A percentile compares a stretch with the other conserved stretches of the same genome.
Conservation (phyloP, 2,888 invertebrate genomes). For the Eristalis arbustorum region DNA sequence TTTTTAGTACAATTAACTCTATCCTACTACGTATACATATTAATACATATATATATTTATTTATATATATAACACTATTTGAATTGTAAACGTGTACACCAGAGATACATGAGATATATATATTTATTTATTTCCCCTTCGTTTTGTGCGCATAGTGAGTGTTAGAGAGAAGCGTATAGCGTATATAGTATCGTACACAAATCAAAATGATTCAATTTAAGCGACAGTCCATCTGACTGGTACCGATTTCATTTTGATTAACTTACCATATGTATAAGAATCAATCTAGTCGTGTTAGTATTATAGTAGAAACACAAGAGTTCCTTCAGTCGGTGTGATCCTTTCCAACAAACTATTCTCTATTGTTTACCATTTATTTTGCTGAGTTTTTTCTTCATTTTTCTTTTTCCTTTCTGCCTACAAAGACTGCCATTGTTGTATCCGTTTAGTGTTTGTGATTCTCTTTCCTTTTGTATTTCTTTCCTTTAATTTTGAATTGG, state of each 20-base stretch:
- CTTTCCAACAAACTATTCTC: not conserved
- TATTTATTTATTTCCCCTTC: slow-evolving; percentile 48
- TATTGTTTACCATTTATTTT: not conserved
- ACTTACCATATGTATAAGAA: slow-evolving; percentile 14
- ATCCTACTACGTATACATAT: slow-evolving; percentile 35
- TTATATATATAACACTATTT: slow-evolving; percentile 23
- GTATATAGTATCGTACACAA: not conserved
- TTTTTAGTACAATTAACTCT: slow-evolving; percentile 74
- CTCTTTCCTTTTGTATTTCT: not conserved
- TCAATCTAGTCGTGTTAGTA: slow-evolving; percentile 52
- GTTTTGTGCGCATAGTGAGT: slow-evolving; percentile 53
- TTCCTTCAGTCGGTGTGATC: slow-evolving; percentile 54
- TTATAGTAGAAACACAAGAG: slow-evolving; percentile 29
- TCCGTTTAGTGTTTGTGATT: not conserved
- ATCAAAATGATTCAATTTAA: not conserved
- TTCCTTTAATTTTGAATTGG: not conserved
- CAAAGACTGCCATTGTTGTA: slow-evolving; percentile 38
- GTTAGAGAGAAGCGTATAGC: slow-evolving; percentile 34
- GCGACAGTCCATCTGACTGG: slow-evolving; percentile 3
- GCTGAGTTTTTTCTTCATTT: not conserved
- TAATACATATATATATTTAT: slow-evolving; percentile 17
- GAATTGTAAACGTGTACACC: slow-evolving; percentile 55
- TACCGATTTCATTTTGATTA: slow-evolving; percentile 17
- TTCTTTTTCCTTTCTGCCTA: slow-evolving; percentile 22
- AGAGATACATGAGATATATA: slow-evolving; percentile 21